A percentile compares a stretch with the other conserved stretches of the same genome.
phyloP scores from a whole-genome alignment of 2,888 invertebrate species.

The Sinopyrophorus schimmeli region DNA sequence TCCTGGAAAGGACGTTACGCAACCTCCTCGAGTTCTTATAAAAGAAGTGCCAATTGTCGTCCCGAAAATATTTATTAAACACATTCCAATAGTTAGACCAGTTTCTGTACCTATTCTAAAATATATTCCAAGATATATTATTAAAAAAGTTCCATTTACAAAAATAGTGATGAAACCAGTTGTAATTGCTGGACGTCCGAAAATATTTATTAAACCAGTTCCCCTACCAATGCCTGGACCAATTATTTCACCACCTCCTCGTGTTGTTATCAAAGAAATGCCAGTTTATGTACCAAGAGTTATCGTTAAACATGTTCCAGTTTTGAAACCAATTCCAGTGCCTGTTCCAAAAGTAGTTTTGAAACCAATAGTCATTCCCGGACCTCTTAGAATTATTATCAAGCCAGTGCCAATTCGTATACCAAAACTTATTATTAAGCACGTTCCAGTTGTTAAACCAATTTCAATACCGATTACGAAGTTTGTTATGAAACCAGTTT shows the following conservation, averaged over 20 bases:
- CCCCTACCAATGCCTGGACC: no score
- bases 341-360: conserved; percentile 1
- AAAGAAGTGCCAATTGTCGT: conserved; percentile 4
- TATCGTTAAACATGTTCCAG: conserved; percentile 9
- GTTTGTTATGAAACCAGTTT: conserved; percentile 3
- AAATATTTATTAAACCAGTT: no score
- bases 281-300: conserved; percentile 6
- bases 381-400: conserved; percentile 3
- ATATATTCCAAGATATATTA: conserved; percentile 3
- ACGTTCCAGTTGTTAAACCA: no score
- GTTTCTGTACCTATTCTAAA: no score
- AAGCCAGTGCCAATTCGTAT: conserved; percentile 7
- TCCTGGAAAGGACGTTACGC: not conserved
- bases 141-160: conserved; percentile 6
- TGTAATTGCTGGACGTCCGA: no score
- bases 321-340: not conserved
- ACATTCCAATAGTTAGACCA: conserved; percentile 7
- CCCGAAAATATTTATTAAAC: conserved; percentile 4
- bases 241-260: conserved; percentile 9
- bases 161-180: no score
- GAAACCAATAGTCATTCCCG: not conserved
- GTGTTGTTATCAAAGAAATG: conserved; percentile 16
- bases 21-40: conserved; percentile 3
- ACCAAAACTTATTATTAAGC: conserved; percentile 8
- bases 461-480: no score